These are phyloP conservation scores for Notamacropus eugenii DNA, from an alignment of 2,797 vertebrate genomes.

Conservation along the genomic window DNA sequence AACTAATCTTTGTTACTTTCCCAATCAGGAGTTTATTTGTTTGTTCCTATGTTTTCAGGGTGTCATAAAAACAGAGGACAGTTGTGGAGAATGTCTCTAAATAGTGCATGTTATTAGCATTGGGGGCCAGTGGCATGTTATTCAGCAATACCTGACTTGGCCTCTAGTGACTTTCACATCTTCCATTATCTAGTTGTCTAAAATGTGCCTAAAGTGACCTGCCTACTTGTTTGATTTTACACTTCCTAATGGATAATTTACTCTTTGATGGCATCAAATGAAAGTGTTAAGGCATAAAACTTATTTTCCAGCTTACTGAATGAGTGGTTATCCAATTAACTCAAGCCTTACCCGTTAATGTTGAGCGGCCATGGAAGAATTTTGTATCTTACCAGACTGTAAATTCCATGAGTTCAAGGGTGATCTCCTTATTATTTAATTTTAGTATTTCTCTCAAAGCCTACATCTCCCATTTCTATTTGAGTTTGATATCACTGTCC, in stretches of 20 bases:
- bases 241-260: background rate
- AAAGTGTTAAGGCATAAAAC: background rate
- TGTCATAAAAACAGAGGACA: background rate
- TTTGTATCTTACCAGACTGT: too few relatives aligned
- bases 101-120: background rate
- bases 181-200: background rate
- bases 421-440: too few relatives aligned
- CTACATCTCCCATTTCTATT: background rate
- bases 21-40: background rate
- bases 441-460: too few relatives aligned
- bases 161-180: background rate
- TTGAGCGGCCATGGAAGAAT: background rate
- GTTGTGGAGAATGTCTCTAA: background rate
- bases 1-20: background rate
- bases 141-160: too few relatives aligned
- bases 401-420: too few relatives aligned
- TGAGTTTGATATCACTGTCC: background rate
- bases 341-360: background rate
- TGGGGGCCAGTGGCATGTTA: background rate
- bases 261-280: background rate
- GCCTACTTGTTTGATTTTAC: background rate
- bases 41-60: background rate
- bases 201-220: background rate
- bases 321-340: background rate
- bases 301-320: background rate